Evolutionary conservation across 2,888 invertebrate species (phyloP).

Genomic region (Apamea anceps): DNA sequence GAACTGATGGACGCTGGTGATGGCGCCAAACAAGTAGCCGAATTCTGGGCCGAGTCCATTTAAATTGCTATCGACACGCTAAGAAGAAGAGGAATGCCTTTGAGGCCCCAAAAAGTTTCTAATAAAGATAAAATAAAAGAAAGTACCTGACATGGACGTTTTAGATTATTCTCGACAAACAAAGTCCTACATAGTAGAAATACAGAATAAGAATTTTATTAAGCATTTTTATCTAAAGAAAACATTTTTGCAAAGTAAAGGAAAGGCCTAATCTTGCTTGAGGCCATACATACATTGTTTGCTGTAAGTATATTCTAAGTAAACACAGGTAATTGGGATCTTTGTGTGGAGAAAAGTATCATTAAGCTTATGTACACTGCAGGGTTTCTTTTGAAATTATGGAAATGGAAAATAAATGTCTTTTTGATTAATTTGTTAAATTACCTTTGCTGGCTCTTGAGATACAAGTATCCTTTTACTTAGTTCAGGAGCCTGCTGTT

Average conservation of each 20-base stretch:
- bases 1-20: no score
- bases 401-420: slow-evolving; percentile 1
- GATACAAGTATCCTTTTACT: no score
- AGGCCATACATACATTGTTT: slow-evolving; percentile 47
- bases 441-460: no score
- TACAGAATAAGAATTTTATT: slow-evolving; percentile 50
- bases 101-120: not conserved
- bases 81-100: no score
- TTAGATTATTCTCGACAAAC: slow-evolving; percentile 18
- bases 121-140: not conserved
- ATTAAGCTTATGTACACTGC: slow-evolving; percentile 5
- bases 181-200: slow-evolving; percentile 17
- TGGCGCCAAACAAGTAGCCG: no score
- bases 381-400: slow-evolving; percentile 15
- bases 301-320: slow-evolving; percentile 25
- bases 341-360: slow-evolving; percentile 48
- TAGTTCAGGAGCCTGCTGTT: no score
- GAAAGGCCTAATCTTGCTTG: slow-evolving; percentile 37
- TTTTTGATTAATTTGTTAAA: not conserved
- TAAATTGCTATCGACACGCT: no score
- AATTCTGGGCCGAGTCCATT: no score
- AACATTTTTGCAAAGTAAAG: slow-evolving; percentile 33
- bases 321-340: slow-evolving; percentile 44
- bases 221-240: slow-evolving; percentile 28
- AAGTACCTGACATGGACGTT: not conserved